A percentile compares a stretch with the other conserved stretches of the same genome.
Evolutionary conservation across 1,140 invertebrate species (phyloP).

Genomic region (Holotrichia oblita): DNA sequence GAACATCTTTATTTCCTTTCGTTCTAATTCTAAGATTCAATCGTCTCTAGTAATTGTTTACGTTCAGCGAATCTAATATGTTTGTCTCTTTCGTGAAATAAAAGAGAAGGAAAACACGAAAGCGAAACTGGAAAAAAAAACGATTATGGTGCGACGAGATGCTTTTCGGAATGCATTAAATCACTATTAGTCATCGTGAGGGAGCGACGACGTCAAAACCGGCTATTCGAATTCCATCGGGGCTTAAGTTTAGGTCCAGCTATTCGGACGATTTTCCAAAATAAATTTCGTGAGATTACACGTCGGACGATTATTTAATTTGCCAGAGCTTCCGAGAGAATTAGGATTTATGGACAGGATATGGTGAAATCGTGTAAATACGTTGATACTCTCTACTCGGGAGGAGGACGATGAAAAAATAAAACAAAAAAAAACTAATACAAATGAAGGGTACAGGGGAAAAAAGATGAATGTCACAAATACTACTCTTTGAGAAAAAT

Average conservation of each 20-base stretch:
- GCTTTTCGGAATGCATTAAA: slow-evolving; percentile 8
- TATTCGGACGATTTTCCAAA: background rate
- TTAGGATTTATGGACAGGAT: background rate
- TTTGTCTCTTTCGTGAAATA: too few species aligned
- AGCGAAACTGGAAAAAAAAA: too few species aligned
- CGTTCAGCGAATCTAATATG: too few species aligned
- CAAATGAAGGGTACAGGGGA: too few species aligned
- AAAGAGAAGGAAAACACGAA: background rate
- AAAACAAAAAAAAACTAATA: too few species aligned
- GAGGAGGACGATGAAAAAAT: too few species aligned
- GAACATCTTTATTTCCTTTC: too few species aligned
- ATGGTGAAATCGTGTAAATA: slow-evolving; percentile 13
- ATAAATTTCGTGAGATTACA: slow-evolving; percentile 10
- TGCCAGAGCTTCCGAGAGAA: background rate
- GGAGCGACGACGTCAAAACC: background rate
- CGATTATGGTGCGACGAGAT: background rate
- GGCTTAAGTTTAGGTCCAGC: background rate
- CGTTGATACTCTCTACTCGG: too few species aligned
- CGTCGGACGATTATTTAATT: background rate
- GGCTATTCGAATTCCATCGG: background rate
- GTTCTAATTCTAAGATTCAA: too few species aligned
- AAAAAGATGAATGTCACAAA: too few species aligned
- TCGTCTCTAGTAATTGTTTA: too few species aligned
- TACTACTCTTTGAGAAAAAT: too few species aligned
- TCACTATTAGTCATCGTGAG: slow-evolving; percentile 14